A percentile compares a stretch with the other conserved stretches of the same genome.
These are phyloP conservation scores for Hystrix cristata DNA, from an alignment of 2,113 vertebrate species.

Conservation along the genomic window DNA sequence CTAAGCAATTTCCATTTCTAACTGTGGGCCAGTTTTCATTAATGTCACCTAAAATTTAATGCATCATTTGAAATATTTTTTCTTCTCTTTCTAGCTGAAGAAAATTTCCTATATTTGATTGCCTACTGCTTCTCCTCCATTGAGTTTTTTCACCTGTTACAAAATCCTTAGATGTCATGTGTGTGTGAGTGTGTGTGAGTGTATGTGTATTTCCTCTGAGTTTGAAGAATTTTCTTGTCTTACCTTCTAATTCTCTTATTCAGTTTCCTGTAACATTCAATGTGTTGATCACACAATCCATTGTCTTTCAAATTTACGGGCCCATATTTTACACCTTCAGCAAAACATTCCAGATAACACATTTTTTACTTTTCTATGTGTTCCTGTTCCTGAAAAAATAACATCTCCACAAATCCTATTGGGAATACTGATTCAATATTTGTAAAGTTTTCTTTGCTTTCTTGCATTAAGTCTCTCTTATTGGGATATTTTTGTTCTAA, in stretches of 20 bases:
- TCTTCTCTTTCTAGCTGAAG: neutral
- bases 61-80: neutral
- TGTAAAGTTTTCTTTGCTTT: neutral
- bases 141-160: neutral
- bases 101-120: neutral
- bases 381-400: neutral
- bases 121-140: neutral
- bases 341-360: neutral
- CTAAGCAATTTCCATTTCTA: neutral
- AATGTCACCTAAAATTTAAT: neutral
- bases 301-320: neutral
- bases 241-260: neutral
- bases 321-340: neutral
- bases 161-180: neutral
- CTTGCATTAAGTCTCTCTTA: neutral
- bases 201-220: neutral
- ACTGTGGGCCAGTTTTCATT: neutral
- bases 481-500: neutral
- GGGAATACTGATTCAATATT: neutral
- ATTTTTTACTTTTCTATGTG: neutral
- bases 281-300: neutral
- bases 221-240: neutral
- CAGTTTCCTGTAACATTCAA: neutral
- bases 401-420: neutral
- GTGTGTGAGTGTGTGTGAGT: neutral